Evolutionary conservation across 2,113 vertebrate species (phyloP).

Genomic region (Salvelinus alpinus): DNA sequence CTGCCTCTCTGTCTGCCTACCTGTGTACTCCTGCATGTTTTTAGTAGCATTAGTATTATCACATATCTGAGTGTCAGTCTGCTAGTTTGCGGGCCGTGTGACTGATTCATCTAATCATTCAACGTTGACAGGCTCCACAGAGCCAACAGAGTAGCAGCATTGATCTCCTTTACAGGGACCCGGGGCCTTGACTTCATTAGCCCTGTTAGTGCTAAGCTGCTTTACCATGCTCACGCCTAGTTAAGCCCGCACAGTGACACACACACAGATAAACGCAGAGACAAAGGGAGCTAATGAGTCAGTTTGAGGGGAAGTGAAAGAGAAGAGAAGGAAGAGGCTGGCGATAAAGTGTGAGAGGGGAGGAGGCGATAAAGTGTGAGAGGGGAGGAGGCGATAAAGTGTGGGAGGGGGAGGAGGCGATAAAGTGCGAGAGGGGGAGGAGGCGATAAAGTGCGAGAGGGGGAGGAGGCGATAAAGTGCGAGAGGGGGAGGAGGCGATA

Average conservation of each 20-base stretch:
- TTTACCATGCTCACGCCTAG: slow-evolving; percentile 61
- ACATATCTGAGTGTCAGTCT: slow-evolving; percentile 43
- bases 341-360: neutral
- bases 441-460: neutral
- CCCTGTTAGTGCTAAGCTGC: slow-evolving; percentile 69
- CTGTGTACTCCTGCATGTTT: neutral
- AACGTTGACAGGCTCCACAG: slow-evolving; percentile 65
- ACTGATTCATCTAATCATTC: slow-evolving; percentile 69
- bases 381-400: neutral
- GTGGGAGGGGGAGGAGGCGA: neutral
- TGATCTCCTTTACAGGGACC: slow-evolving; percentile 61
- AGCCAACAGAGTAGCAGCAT: slow-evolving; percentile 55
- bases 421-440: neutral
- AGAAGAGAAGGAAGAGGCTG: neutral
- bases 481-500: neutral
- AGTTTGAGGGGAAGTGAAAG: no score
- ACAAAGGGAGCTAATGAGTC: slow-evolving; percentile 27
- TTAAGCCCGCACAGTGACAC: slow-evolving; percentile 48
- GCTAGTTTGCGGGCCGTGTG: slow-evolving; percentile 38
- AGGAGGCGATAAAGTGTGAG: neutral
- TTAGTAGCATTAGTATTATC: slow-evolving; percentile 33
- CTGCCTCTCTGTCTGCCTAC: neutral
- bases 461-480: neutral
- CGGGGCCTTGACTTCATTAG: slow-evolving; percentile 67
- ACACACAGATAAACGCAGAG: slow-evolving; percentile 35